These are phyloP conservation scores for Heliconius himera DNA, from an alignment of 1,140 invertebrate species.

Conservation along the genomic window DNA sequence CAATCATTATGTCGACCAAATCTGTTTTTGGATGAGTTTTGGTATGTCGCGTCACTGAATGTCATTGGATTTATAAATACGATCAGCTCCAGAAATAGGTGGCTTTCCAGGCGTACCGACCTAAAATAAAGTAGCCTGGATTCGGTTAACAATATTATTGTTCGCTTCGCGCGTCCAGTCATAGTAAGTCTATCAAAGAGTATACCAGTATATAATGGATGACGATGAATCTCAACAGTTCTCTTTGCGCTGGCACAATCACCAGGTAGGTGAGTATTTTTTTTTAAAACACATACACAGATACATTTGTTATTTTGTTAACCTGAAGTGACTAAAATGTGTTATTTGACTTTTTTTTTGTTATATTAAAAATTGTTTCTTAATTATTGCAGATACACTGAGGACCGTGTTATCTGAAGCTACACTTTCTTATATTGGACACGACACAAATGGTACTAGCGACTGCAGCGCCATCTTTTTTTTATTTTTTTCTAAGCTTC, in stretches of 20 bases:
- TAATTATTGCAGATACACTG: constrained; percentile 55
- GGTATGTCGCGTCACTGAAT: constrained; percentile 80
- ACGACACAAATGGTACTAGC: constrained; percentile 50
- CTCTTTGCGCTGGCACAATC: constrained; percentile 91
- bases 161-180: constrained; percentile 50
- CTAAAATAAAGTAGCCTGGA: constrained; percentile 82
- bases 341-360: constrained; percentile 24
- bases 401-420: constrained; percentile 55
- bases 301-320: constrained; percentile 22
- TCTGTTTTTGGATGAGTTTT: constrained; percentile 81
- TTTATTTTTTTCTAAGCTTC: constrained; percentile 27
- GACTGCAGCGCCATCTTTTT: constrained; percentile 37
- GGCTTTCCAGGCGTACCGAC: constrained; percentile 82
- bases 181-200: constrained; percentile 46
- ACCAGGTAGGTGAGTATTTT: constrained; percentile 84
- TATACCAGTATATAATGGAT: constrained; percentile 61
- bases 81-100: constrained; percentile 83
- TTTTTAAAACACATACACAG: constrained; percentile 42
- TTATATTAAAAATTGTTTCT: constrained; percentile 42
- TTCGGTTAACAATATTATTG: constrained; percentile 81
- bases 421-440: constrained; percentile 44
- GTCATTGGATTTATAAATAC: constrained; percentile 82
- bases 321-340: constrained; percentile 29
- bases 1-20: constrained; percentile 75
- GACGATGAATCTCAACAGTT: constrained; percentile 86